Conservation (phyloP, 2,797 vertebrate genomes). For the Anas bernieri region DNA sequence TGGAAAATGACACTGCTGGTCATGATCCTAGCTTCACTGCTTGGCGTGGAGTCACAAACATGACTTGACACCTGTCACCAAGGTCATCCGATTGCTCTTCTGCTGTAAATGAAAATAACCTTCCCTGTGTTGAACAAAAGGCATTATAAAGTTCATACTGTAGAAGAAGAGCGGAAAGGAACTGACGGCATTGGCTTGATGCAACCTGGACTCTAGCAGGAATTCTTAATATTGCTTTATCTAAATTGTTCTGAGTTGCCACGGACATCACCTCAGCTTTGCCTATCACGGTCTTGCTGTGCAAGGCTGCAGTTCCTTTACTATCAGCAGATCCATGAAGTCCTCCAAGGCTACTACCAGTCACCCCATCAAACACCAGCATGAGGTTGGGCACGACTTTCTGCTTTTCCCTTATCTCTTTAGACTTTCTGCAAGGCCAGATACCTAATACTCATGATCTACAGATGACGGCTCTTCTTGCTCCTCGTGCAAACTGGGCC, state of each 20-base stretch:
- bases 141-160: neutral
- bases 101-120: neutral
- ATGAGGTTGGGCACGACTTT: fast-evolving
- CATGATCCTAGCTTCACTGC: neutral
- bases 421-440: neutral
- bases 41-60: neutral
- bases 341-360: neutral
- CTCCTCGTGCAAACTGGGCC: neutral
- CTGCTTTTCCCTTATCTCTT: neutral
- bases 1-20: neutral
- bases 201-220: neutral
- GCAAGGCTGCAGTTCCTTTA: neutral
- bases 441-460: neutral
- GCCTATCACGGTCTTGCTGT: neutral
- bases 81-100: neutral
- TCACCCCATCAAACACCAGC: neutral
- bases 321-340: neutral
- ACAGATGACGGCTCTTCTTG: neutral
- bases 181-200: neutral
- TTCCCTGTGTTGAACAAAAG: neutral
- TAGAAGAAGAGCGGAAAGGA: neutral
- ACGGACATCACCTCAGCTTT: neutral
- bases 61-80: neutral
- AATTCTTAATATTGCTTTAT: neutral
- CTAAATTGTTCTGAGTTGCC: neutral